A percentile compares a stretch with the other conserved stretches of the same genome.
These are phyloP conservation scores for Notothenia coriiceps DNA, from an alignment of 2,113 vertebrate species.

Conservation along the genomic window DNA sequence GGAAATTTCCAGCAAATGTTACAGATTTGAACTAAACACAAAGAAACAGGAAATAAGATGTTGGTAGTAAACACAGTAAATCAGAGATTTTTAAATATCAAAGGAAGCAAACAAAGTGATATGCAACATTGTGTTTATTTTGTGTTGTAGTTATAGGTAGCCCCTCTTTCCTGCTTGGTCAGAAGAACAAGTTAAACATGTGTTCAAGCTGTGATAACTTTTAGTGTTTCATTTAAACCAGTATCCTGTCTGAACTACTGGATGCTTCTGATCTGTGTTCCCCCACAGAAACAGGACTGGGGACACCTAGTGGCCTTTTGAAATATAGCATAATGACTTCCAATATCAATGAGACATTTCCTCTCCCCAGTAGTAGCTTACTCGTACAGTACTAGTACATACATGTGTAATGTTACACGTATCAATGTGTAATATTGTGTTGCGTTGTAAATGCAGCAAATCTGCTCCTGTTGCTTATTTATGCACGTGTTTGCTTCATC, in stretches of 20 bases:
- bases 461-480: constrained; percentile 10
- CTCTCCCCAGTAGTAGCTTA: not conserved
- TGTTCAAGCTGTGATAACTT: not conserved
- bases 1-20: not conserved
- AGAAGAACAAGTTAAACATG: not conserved
- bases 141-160: not conserved
- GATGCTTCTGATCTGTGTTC: constrained; percentile 1
- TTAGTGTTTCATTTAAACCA: not conserved
- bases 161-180: not conserved
- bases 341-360: not conserved
- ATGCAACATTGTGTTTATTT: not conserved
- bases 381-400: not conserved
- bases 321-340: constrained; percentile 40
- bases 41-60: not conserved
- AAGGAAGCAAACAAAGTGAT: not conserved
- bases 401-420: constrained; percentile 2
- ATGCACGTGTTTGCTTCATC: constrained; percentile 14
- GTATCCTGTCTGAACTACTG: constrained; percentile 32
- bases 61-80: not conserved
- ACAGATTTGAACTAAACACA: not conserved
- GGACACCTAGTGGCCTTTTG: constrained; percentile 82
- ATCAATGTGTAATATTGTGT: not conserved
- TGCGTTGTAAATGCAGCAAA: not conserved
- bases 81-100: not conserved
- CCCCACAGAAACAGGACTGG: constrained; percentile 68